Evolutionary conservation across 2,888 invertebrate genomes (phyloP).

Genomic region (Diadegma fenestrale): DNA sequence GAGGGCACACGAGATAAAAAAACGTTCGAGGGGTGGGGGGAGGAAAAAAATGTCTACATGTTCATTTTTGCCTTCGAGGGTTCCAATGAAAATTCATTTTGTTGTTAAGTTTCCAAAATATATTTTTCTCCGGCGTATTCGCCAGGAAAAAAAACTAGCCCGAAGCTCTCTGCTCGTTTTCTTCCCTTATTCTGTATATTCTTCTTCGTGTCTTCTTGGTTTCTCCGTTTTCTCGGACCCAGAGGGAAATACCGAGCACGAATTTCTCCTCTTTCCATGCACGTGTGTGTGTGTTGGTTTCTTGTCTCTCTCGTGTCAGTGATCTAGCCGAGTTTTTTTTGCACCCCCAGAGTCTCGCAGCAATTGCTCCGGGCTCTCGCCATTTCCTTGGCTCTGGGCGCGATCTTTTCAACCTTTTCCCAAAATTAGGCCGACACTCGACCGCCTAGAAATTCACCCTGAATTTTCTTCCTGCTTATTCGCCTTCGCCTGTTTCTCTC

Average conservation of each 20-base stretch:
- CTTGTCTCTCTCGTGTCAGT: too few relatives aligned
- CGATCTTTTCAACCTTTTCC: slow-evolving; percentile 49
- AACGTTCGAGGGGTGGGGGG: slow-evolving; percentile 28
- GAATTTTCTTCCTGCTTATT: slow-evolving; percentile 4
- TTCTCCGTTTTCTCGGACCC: slow-evolving; percentile 27
- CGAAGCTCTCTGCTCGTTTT: neutral
- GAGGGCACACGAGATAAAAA: slow-evolving; percentile 42
- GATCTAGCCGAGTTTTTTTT: neutral
- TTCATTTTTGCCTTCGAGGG: neutral
- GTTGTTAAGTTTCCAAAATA: neutral
- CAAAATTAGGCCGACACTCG: slow-evolving; percentile 56
- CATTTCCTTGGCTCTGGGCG: neutral
- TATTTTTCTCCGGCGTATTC: neutral
- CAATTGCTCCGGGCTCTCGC: too few relatives aligned
- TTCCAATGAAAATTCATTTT: neutral
- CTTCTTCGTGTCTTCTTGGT: neutral
- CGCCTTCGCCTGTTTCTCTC: too few relatives aligned
- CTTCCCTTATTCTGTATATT: slow-evolving; percentile 1
- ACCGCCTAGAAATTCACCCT: slow-evolving; percentile 38
- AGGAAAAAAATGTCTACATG: slow-evolving; percentile 17
- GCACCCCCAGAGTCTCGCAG: slow-evolving; percentile 6
- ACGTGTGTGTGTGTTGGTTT: neutral
- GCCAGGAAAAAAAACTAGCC: neutral
- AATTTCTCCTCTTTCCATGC: slow-evolving; percentile 9
- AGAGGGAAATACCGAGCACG: slow-evolving; percentile 44